These are phyloP conservation scores for Mesembrinibis cayennensis DNA, from an alignment of 2,113 vertebrate genomes.

Conservation along the genomic window DNA sequence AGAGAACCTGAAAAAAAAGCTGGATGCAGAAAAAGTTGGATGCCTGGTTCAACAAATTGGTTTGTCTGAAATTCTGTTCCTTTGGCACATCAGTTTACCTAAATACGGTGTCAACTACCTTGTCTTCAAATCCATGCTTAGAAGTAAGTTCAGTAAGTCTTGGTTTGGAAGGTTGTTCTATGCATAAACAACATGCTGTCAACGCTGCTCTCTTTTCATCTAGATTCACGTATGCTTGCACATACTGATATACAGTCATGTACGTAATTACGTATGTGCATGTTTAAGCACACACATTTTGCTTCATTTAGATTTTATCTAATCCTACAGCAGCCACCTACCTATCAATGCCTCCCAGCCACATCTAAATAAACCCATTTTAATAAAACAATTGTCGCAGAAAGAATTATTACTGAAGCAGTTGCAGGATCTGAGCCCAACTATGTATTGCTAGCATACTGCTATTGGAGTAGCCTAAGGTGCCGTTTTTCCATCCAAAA, in stretches of 20 bases:
- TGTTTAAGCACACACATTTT: not conserved
- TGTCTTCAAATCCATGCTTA: not conserved
- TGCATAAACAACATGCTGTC: not conserved
- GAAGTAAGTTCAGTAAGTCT: not conserved
- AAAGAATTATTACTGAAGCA: not conserved
- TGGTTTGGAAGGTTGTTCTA: not conserved
- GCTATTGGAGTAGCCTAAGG: not conserved
- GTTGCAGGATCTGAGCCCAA: not conserved
- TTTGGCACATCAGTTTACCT: not conserved
- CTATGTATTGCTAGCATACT: rapidly evolving
- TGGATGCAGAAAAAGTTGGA: not conserved
- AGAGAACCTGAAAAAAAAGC: not conserved
- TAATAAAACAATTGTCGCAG: not conserved
- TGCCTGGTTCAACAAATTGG: not conserved
- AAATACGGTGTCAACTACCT: not conserved
- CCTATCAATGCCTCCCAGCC: not conserved
- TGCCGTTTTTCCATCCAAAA: not conserved
- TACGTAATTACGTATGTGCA: rapidly evolving
- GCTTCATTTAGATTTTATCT: not conserved
- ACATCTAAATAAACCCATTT: not conserved
- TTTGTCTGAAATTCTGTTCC: not conserved
- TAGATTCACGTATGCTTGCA: rapidly evolving
- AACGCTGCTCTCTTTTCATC: not conserved
- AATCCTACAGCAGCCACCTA: not conserved
- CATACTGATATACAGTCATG: not conserved